Evolutionary conservation across 2,113 vertebrate species (phyloP).

Genomic region (human (Homo sapiens)): DNA sequence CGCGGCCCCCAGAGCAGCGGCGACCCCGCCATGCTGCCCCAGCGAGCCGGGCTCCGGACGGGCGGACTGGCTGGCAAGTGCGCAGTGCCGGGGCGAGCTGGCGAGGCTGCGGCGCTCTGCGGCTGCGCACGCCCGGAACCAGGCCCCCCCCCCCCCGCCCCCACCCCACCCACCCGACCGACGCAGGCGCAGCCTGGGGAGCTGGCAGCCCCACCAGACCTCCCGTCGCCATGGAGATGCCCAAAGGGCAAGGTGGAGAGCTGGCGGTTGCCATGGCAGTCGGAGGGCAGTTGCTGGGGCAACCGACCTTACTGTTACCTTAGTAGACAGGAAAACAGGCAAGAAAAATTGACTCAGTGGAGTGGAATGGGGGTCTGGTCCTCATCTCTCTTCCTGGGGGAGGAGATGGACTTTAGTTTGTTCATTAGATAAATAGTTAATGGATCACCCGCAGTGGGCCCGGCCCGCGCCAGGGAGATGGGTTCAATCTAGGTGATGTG

Average conservation of each 20-base stretch:
- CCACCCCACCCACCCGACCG: not conserved
- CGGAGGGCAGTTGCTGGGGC: conserved; percentile 65
- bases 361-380: not conserved
- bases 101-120: conserved; percentile 20
- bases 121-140: conserved; percentile 50
- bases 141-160: not conserved
- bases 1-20: conserved; percentile 70
- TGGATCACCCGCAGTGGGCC: not conserved
- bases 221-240: conserved; percentile 55
- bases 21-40: conserved; percentile 74
- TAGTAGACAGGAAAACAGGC: conserved; percentile 23
- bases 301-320: conserved; percentile 57
- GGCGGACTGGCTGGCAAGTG: conserved; percentile 68
- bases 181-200: conserved; percentile 61
- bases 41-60: conserved; percentile 74
- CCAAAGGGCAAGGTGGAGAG: conserved; percentile 59
- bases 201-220: not conserved
- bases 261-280: conserved; percentile 71
- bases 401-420: not conserved
- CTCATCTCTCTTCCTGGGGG: not conserved
- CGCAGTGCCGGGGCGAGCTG: not conserved
- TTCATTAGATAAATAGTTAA: not conserved
- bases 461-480: not conserved
- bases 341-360: conserved; percentile 37
- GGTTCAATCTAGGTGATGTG: not conserved